A percentile compares a stretch with the other conserved stretches of the same genome.
phyloP scores from a whole-genome alignment of 1,140 invertebrate genomes.

The Papilio helenus region DNA sequence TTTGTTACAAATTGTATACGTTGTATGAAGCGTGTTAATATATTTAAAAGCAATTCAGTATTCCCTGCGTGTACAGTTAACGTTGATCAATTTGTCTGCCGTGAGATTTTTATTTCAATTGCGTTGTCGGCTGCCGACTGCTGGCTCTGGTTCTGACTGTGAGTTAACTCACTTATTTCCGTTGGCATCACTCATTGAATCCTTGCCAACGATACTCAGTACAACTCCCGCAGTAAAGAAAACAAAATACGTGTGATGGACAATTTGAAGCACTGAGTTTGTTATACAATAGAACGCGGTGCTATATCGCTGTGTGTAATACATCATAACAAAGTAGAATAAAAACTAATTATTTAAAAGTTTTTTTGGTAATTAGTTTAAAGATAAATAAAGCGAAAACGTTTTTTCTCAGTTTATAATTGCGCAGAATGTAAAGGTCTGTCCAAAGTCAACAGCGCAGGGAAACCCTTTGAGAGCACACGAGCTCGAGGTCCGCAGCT shows the following conservation, averaged over 20 bases:
- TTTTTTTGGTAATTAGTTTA: not conserved
- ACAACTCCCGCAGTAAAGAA: not conserved
- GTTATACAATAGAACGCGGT: not conserved
- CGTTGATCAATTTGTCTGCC: slow-evolving; percentile 4
- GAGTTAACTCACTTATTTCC: slow-evolving; percentile 15
- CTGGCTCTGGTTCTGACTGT: not conserved
- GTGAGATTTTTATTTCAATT: slow-evolving; percentile 2
- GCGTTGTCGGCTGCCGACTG: not conserved
- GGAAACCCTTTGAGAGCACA: not conserved
- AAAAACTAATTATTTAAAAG: not conserved
- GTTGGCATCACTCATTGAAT: slow-evolving; percentile 23
- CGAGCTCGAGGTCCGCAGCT: not conserved
- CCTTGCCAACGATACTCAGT: slow-evolving; percentile 16
- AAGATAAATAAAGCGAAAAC: not conserved
- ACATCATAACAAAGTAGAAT: no score
- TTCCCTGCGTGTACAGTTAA: not conserved
- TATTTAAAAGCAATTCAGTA: not conserved
- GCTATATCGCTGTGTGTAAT: no score
- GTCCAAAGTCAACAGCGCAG: not conserved
- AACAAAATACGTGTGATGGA: not conserved
- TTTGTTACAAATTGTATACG: not conserved
- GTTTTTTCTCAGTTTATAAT: slow-evolving; percentile 3
- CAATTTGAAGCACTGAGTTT: not conserved
- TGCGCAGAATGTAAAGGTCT: not conserved
- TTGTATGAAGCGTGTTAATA: not conserved